phyloP scores from a whole-genome alignment of 2,888 invertebrate genomes.

The Stenoptilia bipunctidactyla region DNA sequence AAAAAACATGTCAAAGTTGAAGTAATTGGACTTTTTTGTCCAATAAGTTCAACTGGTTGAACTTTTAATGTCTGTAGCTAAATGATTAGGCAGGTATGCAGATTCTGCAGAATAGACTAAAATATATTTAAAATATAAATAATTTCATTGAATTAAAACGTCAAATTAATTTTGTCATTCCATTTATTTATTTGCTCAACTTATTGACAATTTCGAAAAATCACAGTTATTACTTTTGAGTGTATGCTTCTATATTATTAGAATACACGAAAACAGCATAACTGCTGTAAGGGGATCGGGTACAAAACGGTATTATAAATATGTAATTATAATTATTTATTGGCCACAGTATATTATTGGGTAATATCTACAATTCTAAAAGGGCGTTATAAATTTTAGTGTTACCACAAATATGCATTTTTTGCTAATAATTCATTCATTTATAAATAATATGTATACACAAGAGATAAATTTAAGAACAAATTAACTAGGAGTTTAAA shows the following conservation, averaged over 20 bases:
- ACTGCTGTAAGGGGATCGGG: conserved; percentile 49
- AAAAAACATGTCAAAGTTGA: too few species aligned
- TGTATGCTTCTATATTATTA: conserved; percentile 47
- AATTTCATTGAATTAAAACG: too few species aligned
- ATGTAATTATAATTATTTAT: conserved; percentile 55
- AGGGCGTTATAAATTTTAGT: conserved; percentile 30
- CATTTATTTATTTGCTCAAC: conserved; percentile 71
- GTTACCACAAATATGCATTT: conserved; percentile 8
- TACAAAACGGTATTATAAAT: conserved; percentile 60
- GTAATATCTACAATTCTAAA: conserved; percentile 41
- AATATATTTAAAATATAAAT: too few species aligned
- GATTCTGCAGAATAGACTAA: too few species aligned
- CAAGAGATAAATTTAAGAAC: conserved; percentile 24
- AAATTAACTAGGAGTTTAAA: conserved; percentile 23
- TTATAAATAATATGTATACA: conserved; percentile 21
- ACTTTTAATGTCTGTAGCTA: too few species aligned
- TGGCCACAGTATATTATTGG: conserved; percentile 64
- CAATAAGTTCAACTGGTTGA: too few species aligned
- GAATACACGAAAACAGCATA: conserved; percentile 49
- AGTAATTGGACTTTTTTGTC: too few species aligned
- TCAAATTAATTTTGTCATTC: conserved; percentile 32
- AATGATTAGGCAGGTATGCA: too few species aligned
- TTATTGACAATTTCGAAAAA: conserved; percentile 70
- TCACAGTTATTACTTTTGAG: conserved; percentile 68
- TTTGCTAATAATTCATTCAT: conserved; percentile 1